Evolutionary conservation across 2,113 vertebrate genomes (phyloP).

Genomic region (Corvus cornix): DNA sequence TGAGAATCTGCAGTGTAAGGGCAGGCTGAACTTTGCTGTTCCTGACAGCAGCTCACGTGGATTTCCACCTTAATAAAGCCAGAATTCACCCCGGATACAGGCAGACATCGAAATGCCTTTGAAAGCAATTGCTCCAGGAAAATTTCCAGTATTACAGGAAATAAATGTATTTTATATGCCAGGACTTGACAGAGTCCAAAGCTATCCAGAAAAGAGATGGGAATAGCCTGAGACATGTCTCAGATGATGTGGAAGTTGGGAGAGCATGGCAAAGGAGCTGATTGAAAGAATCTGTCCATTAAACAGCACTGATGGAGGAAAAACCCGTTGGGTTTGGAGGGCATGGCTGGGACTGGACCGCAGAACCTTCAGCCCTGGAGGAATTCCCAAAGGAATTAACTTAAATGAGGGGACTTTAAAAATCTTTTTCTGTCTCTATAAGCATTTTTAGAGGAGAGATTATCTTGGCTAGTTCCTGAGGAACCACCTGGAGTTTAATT

Average conservation of each 20-base stretch:
- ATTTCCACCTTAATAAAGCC: conserved; percentile 19
- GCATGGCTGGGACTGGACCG: background rate
- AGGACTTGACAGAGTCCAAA: conserved; percentile 5
- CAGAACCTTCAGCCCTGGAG: background rate
- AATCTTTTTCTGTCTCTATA: background rate
- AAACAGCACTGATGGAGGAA: background rate
- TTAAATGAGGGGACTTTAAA: background rate
- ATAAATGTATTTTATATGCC: background rate
- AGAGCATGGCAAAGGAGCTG: background rate
- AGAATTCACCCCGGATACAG: background rate
- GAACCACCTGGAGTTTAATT: background rate
- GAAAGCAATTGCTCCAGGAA: background rate
- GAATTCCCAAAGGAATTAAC: background rate
- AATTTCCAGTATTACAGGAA: background rate
- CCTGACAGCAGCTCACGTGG: background rate
- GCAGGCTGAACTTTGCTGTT: background rate
- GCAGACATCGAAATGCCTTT: background rate
- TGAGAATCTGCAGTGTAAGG: background rate
- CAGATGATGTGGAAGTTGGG: background rate
- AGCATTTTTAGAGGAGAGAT: background rate
- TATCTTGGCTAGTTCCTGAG: background rate
- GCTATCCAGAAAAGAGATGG: background rate
- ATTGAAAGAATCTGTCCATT: background rate
- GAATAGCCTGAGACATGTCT: background rate
- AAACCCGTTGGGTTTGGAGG: background rate